A percentile compares a stretch with the other conserved stretches of the same genome.
These are phyloP conservation scores for Olivierus martensii DNA, from an alignment of 1,140 invertebrate species.

Conservation along the genomic window DNA sequence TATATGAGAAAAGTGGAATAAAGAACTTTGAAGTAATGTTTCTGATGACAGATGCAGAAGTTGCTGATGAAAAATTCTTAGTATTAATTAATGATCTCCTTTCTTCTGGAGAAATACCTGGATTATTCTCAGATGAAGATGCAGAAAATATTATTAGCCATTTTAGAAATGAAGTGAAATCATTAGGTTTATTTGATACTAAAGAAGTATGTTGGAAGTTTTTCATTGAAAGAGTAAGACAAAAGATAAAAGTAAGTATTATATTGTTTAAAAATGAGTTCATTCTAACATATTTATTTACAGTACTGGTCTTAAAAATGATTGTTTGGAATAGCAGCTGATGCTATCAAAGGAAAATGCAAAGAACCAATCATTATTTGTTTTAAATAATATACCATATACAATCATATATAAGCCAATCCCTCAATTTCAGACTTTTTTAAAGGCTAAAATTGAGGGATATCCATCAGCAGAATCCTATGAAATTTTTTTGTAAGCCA, in stretches of 20 bases:
- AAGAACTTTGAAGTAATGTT: slow-evolving; percentile 92
- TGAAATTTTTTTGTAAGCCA: no score
- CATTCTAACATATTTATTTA: no score
- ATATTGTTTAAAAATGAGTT: no score
- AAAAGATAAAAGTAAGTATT: slow-evolving; percentile 59
- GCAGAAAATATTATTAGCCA: slow-evolving; percentile 87
- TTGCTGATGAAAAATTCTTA: slow-evolving; percentile 85
- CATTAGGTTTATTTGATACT: slow-evolving; percentile 60
- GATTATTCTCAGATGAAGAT: slow-evolving; percentile 90
- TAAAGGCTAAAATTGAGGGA: no score
- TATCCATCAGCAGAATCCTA: no score
- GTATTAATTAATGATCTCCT: slow-evolving; percentile 92
- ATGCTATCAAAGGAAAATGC: neutral
- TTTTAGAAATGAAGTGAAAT: slow-evolving; percentile 76
- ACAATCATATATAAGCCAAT: no score
- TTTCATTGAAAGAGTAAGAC: slow-evolving; percentile 85
- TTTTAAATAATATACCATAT: no score
- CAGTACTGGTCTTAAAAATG: no score
- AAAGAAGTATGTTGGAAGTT: slow-evolving; percentile 96
- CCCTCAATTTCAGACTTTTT: no score
- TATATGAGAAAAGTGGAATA: slow-evolving; percentile 80
- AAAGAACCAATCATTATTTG: no score
- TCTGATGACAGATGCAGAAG: slow-evolving; percentile 91
- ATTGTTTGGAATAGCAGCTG: neutral
- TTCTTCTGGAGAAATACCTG: slow-evolving; percentile 87